Evolutionary conservation across 2,797 vertebrate species (phyloP), one percentile per base, ranked within the genome.

Genomic region (Catharus ustulatus): DNA sequence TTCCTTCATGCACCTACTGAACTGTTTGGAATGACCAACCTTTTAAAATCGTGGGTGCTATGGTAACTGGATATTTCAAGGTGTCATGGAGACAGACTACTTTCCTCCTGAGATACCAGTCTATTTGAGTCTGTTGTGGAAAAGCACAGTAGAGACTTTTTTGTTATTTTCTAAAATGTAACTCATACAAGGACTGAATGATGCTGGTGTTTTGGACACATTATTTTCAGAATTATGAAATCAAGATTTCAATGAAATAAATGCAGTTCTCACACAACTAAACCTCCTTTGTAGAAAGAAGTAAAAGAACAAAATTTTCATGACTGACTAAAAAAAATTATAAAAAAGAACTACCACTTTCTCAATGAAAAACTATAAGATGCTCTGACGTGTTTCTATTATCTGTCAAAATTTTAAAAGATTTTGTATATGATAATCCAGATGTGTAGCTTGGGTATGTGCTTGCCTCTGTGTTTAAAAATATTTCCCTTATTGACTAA

Each of bases 41-140:
- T 73, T 84, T 73, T 79, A 84, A 88, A 92, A 82, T 63, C 82
- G 59, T 76, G 63, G 78, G 21, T 94, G 23, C 92, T 92, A 87
- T 92, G 91, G 89, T 74, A 94, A 95, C 89, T 74, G 34, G 34
- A n/a, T 89, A 90, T 84, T 90, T 94, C 64, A 76, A 90, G 48
- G 30, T 71, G 59, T 71, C 89, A 91, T 87, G 67, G 84, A 95
- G 84, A 87, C 57, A 87, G 51, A 73, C 23, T 67, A 27, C 67
- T 42, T 30, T 76, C 43, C 62, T 91, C 21, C 51, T 54, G 48
- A 82, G 42, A 69, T 71, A 29, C 6, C 67, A 57, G 45, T 52
- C 14, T 87, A n/a, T 86, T 73, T 68, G 62, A 77, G 48, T 54
- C 48, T 75, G n/a, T 36, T 76, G 29, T 62, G 72, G 55, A 92